These are phyloP conservation scores for Pseudolaguvia tuberculata DNA, from an alignment of 2,113 vertebrate species.

Conservation along the genomic window DNA sequence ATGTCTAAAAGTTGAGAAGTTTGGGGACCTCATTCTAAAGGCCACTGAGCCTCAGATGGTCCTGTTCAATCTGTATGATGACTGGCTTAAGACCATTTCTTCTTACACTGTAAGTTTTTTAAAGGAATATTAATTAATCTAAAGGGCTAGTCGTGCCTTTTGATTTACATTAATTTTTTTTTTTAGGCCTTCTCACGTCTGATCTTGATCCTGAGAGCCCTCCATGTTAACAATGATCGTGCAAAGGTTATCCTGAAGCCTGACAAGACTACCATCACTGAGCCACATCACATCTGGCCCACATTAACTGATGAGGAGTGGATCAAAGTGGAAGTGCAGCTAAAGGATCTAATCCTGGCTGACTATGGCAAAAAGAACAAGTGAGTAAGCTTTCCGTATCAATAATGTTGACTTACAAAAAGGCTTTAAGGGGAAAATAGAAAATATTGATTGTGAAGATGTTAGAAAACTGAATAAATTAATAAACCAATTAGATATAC, in stretches of 20 bases:
- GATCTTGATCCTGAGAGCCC: conserved; percentile 91
- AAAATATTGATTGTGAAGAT: too few species aligned
- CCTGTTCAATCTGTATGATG: conserved; percentile 97
- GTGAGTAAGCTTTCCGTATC: conserved; percentile 65
- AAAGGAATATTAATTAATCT: neutral
- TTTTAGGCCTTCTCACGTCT: conserved; percentile 93
- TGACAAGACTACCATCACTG: conserved; percentile 95
- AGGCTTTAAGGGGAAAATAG: neutral
- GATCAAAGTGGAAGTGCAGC: conserved; percentile 99
- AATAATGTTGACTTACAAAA: neutral
- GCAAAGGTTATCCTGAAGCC: conserved; percentile 98
- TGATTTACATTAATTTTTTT: neutral
- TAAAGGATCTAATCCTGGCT: conserved; percentile 95
- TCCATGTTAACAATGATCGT: conserved; percentile 95
- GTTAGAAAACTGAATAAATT: too few species aligned
- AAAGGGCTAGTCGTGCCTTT: neutral
- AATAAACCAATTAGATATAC: too few species aligned
- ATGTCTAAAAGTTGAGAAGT: conserved; percentile 98
- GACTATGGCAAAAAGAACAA: conserved; percentile 99
- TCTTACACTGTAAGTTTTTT: conserved; percentile 85
- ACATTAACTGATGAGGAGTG: conserved; percentile 97
- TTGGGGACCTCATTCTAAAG: conserved; percentile 96
- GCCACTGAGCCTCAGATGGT: conserved; percentile 99
- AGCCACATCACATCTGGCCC: conserved; percentile 98
- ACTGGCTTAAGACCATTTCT: conserved; percentile 99